Percentiles rank a stretch among this genome's conserved stretches.
phyloP scores from a whole-genome alignment of 2,888 invertebrate species.

The Selenia dentaria region DNA sequence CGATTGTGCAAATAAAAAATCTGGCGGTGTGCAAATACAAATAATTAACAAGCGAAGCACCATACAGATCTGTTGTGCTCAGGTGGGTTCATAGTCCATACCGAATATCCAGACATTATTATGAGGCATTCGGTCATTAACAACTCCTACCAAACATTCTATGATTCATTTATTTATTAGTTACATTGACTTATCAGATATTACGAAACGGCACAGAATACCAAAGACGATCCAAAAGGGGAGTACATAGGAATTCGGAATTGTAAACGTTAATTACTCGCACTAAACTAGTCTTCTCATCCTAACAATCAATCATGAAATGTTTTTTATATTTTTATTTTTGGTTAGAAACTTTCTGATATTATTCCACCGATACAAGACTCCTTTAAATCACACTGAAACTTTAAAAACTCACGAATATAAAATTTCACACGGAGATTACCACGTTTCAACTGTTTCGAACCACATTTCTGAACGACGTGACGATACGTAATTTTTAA shows the following conservation, averaged over 20 bases:
- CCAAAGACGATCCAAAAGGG: background rate
- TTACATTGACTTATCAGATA: background rate
- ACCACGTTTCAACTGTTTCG: background rate
- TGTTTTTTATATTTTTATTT: constrained; percentile 20
- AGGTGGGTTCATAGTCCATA: constrained; percentile 46
- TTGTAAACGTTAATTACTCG: constrained; percentile 17
- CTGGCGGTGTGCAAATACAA: constrained; percentile 40
- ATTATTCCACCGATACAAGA: background rate
- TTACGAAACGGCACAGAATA: background rate
- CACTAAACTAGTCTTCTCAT: constrained; percentile 39
- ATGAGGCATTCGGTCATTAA: no score
- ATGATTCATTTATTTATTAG: background rate
- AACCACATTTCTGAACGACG: no score
- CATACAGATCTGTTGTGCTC: constrained; percentile 60
- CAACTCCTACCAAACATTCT: no score
- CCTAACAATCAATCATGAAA: constrained; percentile 11
- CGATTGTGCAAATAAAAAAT: constrained; percentile 44
- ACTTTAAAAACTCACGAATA: no score
- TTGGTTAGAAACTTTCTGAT: constrained; percentile 9
- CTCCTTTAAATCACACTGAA: no score
- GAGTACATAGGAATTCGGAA: constrained; percentile 7
- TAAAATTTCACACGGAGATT: constrained; percentile 1
- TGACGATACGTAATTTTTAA: no score
- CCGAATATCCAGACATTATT: background rate
- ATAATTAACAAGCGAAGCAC: constrained; percentile 67